Base-by-base conservation (phyloP, 2,113 vertebrate genomes). In the Brachyhypopomus gauderio region DNA sequence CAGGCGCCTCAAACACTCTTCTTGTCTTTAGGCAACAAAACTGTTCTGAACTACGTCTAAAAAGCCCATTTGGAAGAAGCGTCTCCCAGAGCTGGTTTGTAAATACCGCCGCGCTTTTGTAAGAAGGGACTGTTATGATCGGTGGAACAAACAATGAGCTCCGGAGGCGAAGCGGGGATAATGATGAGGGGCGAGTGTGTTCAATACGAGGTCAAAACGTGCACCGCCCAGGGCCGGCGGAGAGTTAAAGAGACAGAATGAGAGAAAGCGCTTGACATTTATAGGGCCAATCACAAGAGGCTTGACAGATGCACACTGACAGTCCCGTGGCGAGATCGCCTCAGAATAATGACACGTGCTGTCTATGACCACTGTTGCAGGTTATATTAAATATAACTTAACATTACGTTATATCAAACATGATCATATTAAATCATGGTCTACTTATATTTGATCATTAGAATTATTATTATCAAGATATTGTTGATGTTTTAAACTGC, bases 191-290 rank as follows among this genome's bases (percentile, higher is more conserved):
- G 84, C 80, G 89, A 89, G 89, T 89, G 89, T 87, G 89, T 92
- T 93, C 90, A 92, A 89, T 88, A 78, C 66, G 34, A 85, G 88
- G 92, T 93, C 90, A 93, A 86, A 89, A 90, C 45, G 45, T 52
- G 45, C 45, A 14, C 9, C 91, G 89, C 91, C 89, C 72, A 72
- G 84, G 89, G 91, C 86, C 78, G 88, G 83, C 85, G 75, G 75
- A 64, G 85, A 86, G 86, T 85, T 90, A 88, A 85, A 88, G 82
- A 88, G 86, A 85, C 75, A 83, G 77, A 78, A 77, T 89, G 84
- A 79, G 84, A 86, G 80, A 77, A 78, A 74, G 66, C 75, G 67
- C 75, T 79, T 85, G 84, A 78, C 84, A 79, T 85, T 85, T 85
- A 79, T 84, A 76, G 59, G 59, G 59, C 71, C 71, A 76, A 25